Evolutionary conservation across 2,113 vertebrate species (phyloP).

Genomic region (Globicephala melas): DNA sequence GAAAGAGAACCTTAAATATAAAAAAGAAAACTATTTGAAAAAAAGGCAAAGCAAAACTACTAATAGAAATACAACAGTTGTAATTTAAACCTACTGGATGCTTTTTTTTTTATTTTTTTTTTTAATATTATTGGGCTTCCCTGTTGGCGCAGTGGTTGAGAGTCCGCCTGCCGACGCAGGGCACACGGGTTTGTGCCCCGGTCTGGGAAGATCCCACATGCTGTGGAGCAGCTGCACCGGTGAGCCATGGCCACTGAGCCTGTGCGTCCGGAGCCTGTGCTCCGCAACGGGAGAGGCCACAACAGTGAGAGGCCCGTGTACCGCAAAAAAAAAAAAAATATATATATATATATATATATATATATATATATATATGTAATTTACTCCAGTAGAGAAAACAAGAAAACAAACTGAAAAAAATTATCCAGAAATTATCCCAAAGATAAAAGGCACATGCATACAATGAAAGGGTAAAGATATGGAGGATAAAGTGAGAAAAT

Average conservation of each 20-base stretch:
- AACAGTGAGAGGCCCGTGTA: too few relatives aligned
- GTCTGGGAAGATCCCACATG: too few relatives aligned
- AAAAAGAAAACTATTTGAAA: neutral
- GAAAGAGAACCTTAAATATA: neutral
- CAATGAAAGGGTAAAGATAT: neutral
- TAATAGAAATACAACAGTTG: neutral
- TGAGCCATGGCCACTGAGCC: too few relatives aligned
- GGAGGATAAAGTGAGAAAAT: neutral
- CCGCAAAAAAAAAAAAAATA: too few relatives aligned
- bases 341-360: too few relatives aligned
- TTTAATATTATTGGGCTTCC: too few relatives aligned
- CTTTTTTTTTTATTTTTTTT: neutral
- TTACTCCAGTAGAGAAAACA: neutral
- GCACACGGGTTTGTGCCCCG: accelerated
- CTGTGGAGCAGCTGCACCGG: accelerated
- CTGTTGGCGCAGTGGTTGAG: too few relatives aligned
- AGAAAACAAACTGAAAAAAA: neutral
- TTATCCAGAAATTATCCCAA: neutral
- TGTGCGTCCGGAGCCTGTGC: too few relatives aligned
- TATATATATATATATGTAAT: neutral
- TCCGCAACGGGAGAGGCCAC: too few relatives aligned
- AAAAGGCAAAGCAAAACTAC: neutral
- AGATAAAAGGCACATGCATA: neutral
- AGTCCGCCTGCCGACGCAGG: too few relatives aligned
- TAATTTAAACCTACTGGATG: neutral